Base-by-base conservation (phyloP, 2,888 invertebrate species). In the Tachystola acroxantha region DNA sequence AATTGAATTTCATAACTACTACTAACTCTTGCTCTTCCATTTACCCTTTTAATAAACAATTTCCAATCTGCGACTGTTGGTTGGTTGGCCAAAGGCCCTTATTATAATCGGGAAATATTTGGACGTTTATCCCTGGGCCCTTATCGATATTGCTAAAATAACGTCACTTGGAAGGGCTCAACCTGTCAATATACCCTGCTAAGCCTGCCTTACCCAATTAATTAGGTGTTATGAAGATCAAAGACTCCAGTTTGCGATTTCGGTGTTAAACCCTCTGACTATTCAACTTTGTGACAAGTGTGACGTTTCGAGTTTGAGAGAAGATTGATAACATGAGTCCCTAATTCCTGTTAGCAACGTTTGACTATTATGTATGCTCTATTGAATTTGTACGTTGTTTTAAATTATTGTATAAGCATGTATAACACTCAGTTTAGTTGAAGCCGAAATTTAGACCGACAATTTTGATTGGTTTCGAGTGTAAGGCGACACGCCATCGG, bases 211-310 rank as follows among this genome's bases (percentile, higher is more conserved):
- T 58, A 64, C 68, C 66, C 70, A 73, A 78, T 81, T 78, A 80
- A 80, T 80, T 77, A 79, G 74, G 71, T 66, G 70, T 74, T 72
- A 69, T 73, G 65, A 74, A 75, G 78, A 84, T 82, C 80, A 79
- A 81, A 81, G 78, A 54, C 61, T 57, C 53, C 61, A 65, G 71
- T 70, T 24, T 24, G 24, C 24, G 24, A 24, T 70, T 65, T 59
- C 60, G 53, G 54, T 50, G 64, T 59, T 70, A 74, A 79, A 71
- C 70, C 71, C 50, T 53, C 7, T 7, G 50, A 62, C 57, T 53
- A 69, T 66, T 69, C 68, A 70, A 74, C 63, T 73, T 66, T 51
- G 64, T 66, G 69, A 76, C 73, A 64, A 73, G 64, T 45, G 65
- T 72, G 73, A 74, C 80, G 77, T 73, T 73, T 78, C 69, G 74